Evolutionary conservation across 2,797 vertebrate species (phyloP).

Genomic region (Gouania willdenowi): DNA sequence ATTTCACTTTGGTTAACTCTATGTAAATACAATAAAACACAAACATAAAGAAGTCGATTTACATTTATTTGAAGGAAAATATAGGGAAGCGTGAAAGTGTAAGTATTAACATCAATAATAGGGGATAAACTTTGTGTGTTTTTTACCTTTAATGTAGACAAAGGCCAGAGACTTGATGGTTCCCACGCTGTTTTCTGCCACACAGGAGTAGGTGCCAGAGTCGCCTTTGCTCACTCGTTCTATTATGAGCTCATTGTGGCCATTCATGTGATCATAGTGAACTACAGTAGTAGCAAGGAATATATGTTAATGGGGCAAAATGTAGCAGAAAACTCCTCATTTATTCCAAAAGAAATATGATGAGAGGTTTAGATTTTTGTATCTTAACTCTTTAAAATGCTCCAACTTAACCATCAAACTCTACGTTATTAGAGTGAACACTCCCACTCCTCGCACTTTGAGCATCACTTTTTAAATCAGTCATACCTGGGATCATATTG

Average conservation of each 20-base stretch:
- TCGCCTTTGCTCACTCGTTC: slow-evolving; percentile 88
- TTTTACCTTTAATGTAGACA: slow-evolving; percentile 91
- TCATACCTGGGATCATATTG: slow-evolving; percentile 86
- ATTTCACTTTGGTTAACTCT: background rate
- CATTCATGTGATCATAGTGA: slow-evolving; percentile 76
- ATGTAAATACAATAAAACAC: background rate
- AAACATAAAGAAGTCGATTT: background rate
- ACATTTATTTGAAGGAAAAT: no score
- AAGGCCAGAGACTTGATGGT: slow-evolving; percentile 87
- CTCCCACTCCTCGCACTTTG: no score
- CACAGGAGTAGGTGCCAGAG: slow-evolving; percentile 89
- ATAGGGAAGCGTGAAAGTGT: background rate
- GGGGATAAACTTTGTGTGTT: background rate
- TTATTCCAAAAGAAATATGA: no score
- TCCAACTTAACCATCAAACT: no score
- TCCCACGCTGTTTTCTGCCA: slow-evolving; percentile 87
- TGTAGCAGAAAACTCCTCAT: no score
- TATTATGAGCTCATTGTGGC: slow-evolving; percentile 87
- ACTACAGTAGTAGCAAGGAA: no score
- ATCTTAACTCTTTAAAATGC: no score
- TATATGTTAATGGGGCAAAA: no score
- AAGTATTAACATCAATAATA: background rate
- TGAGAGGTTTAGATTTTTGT: no score
- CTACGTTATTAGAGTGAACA: no score
- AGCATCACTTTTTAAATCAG: no score